Percentiles rank a stretch among this genome's conserved stretches.
Evolutionary conservation across 2,113 vertebrate species (phyloP).

Genomic region (Empidonax traillii): DNA sequence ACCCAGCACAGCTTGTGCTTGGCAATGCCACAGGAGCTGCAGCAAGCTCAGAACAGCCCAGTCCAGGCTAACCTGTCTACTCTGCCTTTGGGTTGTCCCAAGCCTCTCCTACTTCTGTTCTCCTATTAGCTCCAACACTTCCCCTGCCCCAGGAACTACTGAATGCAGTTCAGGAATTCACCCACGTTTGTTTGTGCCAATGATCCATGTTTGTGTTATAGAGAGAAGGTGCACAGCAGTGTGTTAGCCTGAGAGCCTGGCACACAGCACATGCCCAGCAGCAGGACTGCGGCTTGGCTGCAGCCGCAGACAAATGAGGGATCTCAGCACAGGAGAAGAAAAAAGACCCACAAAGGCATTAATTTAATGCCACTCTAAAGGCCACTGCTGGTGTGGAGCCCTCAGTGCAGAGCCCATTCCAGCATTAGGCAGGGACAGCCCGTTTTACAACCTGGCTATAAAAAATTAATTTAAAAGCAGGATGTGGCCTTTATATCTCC

Average conservation of each 20-base stretch:
- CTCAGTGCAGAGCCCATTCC: neutral
- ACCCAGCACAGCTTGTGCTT: neutral
- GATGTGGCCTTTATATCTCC: neutral
- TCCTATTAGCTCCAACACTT: neutral
- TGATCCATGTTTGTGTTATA: neutral
- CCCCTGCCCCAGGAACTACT: neutral
- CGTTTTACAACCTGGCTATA: neutral
- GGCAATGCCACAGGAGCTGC: neutral
- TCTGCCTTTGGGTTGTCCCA: neutral
- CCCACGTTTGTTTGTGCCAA: neutral
- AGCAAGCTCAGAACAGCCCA: neutral
- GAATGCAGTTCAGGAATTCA: neutral
- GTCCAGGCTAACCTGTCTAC: neutral
- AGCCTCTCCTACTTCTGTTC: neutral
- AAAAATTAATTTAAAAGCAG: conserved; percentile 32
- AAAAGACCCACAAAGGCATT: neutral
- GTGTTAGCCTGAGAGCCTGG: neutral
- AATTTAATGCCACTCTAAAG: conserved; percentile 1
- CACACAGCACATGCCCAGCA: rapidly evolving
- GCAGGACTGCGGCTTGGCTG: neutral
- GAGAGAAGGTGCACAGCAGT: neutral
- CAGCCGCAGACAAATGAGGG: neutral
- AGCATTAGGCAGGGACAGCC: neutral
- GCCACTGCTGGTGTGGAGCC: neutral
- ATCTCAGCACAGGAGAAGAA: neutral